Conservation (phyloP, 2,888 invertebrate genomes). For the Zootermopsis nevadensis region DNA sequence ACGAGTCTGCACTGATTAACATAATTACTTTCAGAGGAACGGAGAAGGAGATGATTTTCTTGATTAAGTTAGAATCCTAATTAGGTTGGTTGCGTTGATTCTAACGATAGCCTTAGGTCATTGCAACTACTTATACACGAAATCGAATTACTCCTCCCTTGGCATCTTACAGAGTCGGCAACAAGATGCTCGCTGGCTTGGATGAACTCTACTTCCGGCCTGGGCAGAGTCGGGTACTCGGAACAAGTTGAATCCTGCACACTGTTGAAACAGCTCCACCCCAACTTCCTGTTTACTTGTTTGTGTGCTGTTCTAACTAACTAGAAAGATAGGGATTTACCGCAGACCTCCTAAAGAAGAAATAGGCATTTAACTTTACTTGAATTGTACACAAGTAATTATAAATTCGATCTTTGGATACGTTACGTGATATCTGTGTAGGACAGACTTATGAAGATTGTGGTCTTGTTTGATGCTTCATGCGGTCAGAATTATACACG, state of each 20-base stretch:
- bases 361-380: too few relatives aligned
- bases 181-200: slow-evolving; percentile 19
- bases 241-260: background rate
- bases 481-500: too few relatives aligned
- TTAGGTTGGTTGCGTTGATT: background rate
- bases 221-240: background rate
- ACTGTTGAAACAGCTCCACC: background rate
- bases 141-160: slow-evolving; percentile 18
- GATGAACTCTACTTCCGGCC: slow-evolving; percentile 10
- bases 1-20: slow-evolving; percentile 33
- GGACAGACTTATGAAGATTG: too few relatives aligned
- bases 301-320: too few relatives aligned
- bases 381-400: too few relatives aligned
- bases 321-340: too few relatives aligned
- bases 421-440: too few relatives aligned
- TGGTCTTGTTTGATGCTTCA: too few relatives aligned
- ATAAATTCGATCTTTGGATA: too few relatives aligned
- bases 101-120: background rate
- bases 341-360: too few relatives aligned
- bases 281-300: too few relatives aligned
- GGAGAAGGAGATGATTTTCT: slow-evolving; percentile 16
- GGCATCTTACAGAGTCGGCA: background rate
- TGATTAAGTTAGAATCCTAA: slow-evolving; percentile 32
- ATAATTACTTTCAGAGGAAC: slow-evolving; percentile 10
- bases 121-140: background rate